A percentile compares a stretch with the other conserved stretches of the same genome.
These are phyloP conservation scores for Brachyopa scutellaris DNA, from an alignment of 2,888 invertebrate species.

Conservation along the genomic window DNA sequence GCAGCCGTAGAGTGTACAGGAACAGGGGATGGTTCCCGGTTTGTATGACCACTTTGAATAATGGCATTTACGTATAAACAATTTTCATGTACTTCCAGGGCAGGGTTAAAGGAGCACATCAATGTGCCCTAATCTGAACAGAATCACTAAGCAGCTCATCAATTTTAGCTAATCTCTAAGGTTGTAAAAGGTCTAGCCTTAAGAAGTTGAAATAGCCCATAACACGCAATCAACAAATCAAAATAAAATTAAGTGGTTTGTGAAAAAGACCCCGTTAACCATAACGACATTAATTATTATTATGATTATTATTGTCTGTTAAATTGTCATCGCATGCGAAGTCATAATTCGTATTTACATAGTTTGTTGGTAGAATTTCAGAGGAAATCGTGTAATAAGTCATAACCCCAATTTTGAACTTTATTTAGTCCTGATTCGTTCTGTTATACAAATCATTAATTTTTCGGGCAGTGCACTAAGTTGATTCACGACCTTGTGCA, in stretches of 20 bases:
- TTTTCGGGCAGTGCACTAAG: conserved; percentile 10
- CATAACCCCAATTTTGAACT: conserved; percentile 37
- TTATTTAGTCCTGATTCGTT: conserved; percentile 32
- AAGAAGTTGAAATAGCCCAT: neutral
- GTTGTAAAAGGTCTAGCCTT: no score
- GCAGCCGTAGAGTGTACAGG: no score
- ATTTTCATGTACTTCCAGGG: no score
- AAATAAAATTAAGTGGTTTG: conserved; percentile 6
- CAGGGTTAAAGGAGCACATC: no score
- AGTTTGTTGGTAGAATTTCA: no score
- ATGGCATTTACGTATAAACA: no score
- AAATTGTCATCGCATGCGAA: conserved; percentile 39
- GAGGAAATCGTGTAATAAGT: conserved; percentile 16
- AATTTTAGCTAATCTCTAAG: no score
- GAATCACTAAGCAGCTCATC: no score
- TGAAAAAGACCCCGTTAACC: conserved; percentile 17
- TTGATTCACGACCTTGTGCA: conserved; percentile 53
- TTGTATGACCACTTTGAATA: no score
- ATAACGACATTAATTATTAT: conserved; percentile 35
- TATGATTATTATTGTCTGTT: conserved; percentile 30
- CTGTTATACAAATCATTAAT: conserved; percentile 31
- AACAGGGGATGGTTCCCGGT: no score
- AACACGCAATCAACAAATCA: conserved; percentile 21
- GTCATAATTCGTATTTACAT: neutral
- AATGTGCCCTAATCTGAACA: no score